Base-by-base conservation (phyloP, 2,888 invertebrate species). In the Aspidapion aeneum region DNA sequence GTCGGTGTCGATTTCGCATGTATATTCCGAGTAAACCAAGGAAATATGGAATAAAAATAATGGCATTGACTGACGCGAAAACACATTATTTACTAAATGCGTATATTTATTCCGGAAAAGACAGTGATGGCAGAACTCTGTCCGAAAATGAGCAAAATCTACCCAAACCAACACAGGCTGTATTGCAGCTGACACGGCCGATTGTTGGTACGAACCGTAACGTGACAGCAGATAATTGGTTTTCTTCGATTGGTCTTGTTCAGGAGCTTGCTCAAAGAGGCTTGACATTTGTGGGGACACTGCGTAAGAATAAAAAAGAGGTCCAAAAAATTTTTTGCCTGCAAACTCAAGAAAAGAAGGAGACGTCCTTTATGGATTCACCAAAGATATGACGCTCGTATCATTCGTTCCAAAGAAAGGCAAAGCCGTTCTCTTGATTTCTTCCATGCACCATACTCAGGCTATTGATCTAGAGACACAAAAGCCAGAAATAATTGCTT, bases 11-110 rank as follows among this genome's bases (percentile, higher is more conserved):
- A 3, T 52, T 52, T 52, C 52, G 52, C 52, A 52, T 52, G 52
- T 52, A 52, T 52, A 52, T 52, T 52, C 52, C 52, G 52, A 52
- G 16, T 52, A 52, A 52, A 72, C 74, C 1, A 64, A 66, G n/a
- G 73, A 74, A 63, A 74, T 75, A 68, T 73, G 74, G 1, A 67
- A 76, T n/a, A 75, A 76, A 67, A 19, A 52, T 52, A 68, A 75
- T 58, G 66, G 65, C 60, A 70, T 73, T 17, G 17, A n/a, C n/a
- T 18, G n/a, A n/a, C n/a, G n/a, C 9, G 9, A 16, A 48, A 48
- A 48, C 49, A 48, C 49, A 48, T 48, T 48, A 48, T n/a, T 52
- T 52, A 52, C 7, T 52, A 52, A 52, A 52, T 52, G 52, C 52
- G n/a, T 52, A 52, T 52, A 52, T 52, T 52, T 52, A 52, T 52